These are phyloP conservation scores for Cydia strobilella DNA, from an alignment of 1,140 invertebrate species.

Conservation along the genomic window DNA sequence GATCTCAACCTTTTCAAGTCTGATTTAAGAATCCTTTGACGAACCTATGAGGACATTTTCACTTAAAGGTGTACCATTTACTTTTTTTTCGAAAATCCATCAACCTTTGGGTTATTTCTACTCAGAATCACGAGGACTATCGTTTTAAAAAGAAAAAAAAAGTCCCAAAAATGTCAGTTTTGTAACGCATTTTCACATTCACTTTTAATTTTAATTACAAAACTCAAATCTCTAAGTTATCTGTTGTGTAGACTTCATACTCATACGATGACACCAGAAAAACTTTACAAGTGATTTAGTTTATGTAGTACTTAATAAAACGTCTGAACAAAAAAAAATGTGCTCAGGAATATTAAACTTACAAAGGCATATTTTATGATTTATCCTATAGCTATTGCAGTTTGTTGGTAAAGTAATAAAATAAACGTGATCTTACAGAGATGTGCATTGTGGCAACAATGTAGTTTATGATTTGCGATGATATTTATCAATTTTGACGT, in stretches of 20 bases:
- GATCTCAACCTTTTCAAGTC: background rate
- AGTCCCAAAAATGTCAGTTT: too few species aligned
- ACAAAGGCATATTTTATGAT: slow-evolving; percentile 8
- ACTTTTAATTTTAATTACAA: too few species aligned
- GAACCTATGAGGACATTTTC: too few species aligned
- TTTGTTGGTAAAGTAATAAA: background rate
- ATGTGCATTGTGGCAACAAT: slow-evolving; percentile 18
- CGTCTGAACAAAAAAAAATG: background rate
- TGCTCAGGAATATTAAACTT: background rate
- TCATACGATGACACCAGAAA: background rate
- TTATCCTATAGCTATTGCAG: background rate
- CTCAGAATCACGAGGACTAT: too few species aligned
- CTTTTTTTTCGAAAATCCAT: too few species aligned
- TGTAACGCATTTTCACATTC: too few species aligned
- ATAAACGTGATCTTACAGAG: slow-evolving; percentile 7
- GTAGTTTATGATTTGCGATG: slow-evolving; percentile 5
- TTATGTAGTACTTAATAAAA: background rate
- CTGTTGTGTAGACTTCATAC: too few species aligned
- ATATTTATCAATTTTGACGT: slow-evolving; percentile 10
- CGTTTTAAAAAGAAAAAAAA: too few species aligned
- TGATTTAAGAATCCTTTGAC: too few species aligned
- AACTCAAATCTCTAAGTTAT: too few species aligned
- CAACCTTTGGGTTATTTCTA: too few species aligned
- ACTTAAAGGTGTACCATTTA: too few species aligned
- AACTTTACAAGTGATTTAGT: background rate